Conservation (phyloP, 2,797 vertebrate genomes). For the Etheostoma perlongum region DNA sequence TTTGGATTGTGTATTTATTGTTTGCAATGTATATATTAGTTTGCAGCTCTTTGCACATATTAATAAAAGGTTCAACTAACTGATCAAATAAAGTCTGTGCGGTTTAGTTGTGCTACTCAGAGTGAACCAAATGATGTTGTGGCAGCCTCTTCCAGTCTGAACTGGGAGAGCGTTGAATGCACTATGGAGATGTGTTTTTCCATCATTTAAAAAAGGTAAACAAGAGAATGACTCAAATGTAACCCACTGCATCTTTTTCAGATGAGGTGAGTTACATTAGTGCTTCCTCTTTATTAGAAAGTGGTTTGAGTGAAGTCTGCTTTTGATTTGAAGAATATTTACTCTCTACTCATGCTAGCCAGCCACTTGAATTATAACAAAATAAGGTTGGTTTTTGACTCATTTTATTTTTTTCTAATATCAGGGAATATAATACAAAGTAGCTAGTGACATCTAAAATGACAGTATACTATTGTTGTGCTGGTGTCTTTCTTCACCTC, state of each 20-base stretch:
- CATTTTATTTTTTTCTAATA: constrained; percentile 80
- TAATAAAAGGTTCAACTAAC: constrained; percentile 84
- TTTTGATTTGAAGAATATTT: constrained; percentile 68
- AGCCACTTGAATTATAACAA: constrained; percentile 68
- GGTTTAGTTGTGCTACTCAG: constrained; percentile 79
- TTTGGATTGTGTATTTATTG: constrained; percentile 84
- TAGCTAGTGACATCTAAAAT: constrained; percentile 73
- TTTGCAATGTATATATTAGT: constrained; percentile 92
- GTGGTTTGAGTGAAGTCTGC: constrained; percentile 74
- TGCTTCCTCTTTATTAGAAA: constrained; percentile 83
- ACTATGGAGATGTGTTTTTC: constrained; percentile 70
- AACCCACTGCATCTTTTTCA: constrained; percentile 59
- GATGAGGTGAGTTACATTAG: constrained; percentile 71
- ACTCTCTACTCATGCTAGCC: constrained; percentile 59
- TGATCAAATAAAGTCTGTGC: constrained; percentile 78
- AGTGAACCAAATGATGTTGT: constrained; percentile 77
- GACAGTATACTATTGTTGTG: constrained; percentile 68
- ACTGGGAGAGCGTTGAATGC: constrained; percentile 83
- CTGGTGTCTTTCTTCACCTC: constrained; percentile 73
- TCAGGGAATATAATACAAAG: constrained; percentile 84
- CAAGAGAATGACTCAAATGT: constrained; percentile 57
- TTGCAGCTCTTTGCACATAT: constrained; percentile 93
- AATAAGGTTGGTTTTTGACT: constrained; percentile 60
- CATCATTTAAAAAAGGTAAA: constrained; percentile 28
- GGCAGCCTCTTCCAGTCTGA: constrained; percentile 63